Evolutionary conservation across 2,113 vertebrate species (phyloP).

Genomic region (Chloebia gouldiae): DNA sequence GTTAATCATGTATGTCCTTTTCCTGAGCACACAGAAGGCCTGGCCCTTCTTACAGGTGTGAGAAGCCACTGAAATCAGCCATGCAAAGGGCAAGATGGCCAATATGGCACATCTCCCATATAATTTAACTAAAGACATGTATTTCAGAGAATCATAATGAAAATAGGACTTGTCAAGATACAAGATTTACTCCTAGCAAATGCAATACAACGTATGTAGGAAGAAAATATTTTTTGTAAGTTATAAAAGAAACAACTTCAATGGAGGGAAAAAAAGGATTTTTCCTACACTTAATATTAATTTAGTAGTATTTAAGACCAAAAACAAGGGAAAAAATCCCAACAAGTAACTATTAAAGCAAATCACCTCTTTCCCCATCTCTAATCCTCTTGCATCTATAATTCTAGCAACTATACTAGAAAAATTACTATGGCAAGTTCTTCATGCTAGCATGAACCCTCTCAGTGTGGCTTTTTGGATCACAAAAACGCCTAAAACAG

Average conservation of each 20-base stretch:
- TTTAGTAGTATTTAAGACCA: background rate
- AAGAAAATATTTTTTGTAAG: background rate
- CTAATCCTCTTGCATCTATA: background rate
- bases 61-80: background rate
- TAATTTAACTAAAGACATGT: background rate
- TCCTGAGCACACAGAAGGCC: background rate
- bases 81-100: background rate
- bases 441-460: background rate
- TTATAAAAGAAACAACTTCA: background rate
- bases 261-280: fast-evolving
- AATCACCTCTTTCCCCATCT: background rate
- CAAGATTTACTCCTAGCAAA: background rate
- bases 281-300: background rate
- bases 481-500: background rate
- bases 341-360: background rate
- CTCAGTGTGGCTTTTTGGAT: background rate
- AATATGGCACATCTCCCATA: background rate
- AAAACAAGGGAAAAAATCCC: background rate
- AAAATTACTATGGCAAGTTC: background rate
- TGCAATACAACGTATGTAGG: background rate
- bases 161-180: background rate
- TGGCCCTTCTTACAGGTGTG: background rate
- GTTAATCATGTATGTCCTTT: background rate
- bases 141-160: background rate
- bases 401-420: background rate